Evolutionary conservation across 2,113 vertebrate genomes (phyloP).

Genomic region (Redunca redunca): DNA sequence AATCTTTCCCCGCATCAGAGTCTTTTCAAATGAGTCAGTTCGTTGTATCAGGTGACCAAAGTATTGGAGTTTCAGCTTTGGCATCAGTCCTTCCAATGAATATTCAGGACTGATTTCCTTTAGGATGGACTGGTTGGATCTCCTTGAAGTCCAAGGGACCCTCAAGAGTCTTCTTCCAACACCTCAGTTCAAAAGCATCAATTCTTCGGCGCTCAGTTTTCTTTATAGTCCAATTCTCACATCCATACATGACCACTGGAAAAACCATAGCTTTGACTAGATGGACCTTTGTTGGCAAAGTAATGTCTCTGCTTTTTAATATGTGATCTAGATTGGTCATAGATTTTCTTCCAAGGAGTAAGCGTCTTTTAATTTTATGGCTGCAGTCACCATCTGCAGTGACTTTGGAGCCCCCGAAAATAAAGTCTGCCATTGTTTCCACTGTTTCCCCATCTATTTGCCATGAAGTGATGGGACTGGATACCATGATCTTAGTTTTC

Average conservation of each 20-base stretch:
- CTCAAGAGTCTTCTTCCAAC: not conserved
- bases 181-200: not conserved
- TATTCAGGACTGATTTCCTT: not conserved
- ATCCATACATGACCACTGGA: not conserved
- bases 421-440: not conserved
- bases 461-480: not conserved
- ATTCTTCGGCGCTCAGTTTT: not conserved
- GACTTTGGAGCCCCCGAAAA: not conserved
- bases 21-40: not conserved
- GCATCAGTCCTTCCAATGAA: not conserved
- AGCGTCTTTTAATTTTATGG: not conserved
- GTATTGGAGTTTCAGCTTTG: not conserved
- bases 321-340: not conserved
- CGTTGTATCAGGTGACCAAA: fast-evolving
- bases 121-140: not conserved
- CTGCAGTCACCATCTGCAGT: not conserved
- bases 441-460: not conserved
- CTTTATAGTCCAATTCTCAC: not conserved
- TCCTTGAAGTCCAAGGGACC: not conserved
- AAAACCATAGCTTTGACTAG: not conserved
- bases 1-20: not conserved
- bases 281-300: not conserved
- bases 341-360: not conserved
- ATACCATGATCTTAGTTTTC: not conserved
- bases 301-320: not conserved